A percentile compares a stretch with the other conserved stretches of the same genome.
Evolutionary conservation across 2,797 vertebrate species (phyloP).

Genomic region (Sphenopsis melanotis): DNA sequence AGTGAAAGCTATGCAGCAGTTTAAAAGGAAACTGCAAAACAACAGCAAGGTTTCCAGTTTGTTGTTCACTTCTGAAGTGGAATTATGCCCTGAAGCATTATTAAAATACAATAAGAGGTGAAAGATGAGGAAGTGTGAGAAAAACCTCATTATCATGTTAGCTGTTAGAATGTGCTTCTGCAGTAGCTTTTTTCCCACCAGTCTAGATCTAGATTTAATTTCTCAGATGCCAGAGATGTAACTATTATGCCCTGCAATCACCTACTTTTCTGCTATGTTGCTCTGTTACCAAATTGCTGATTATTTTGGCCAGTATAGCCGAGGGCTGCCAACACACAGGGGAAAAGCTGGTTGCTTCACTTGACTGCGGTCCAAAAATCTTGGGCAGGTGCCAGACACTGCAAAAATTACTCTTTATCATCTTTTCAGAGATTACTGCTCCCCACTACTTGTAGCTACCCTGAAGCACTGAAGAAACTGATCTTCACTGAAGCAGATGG

Average conservation of each 20-base stretch:
- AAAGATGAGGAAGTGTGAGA: not conserved
- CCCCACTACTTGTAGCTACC: not conserved
- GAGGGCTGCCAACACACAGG: not conserved
- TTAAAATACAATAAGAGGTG: not conserved
- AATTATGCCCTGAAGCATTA: slow-evolving; percentile 4
- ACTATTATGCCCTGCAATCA: not conserved
- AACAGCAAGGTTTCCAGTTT: not conserved
- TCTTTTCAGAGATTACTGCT: not conserved
- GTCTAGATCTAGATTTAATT: not conserved
- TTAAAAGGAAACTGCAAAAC: not conserved
- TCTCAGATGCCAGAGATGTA: not conserved
- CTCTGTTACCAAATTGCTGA: not conserved
- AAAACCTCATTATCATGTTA: not conserved
- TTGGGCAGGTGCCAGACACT: not conserved
- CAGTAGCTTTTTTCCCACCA: not conserved
- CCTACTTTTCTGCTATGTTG: not conserved
- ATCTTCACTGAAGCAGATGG: not conserved
- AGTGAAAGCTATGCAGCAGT: not conserved
- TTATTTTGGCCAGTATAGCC: not conserved
- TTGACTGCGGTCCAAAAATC: not conserved
- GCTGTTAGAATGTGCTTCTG: not conserved
- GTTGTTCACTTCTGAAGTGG: not conserved
- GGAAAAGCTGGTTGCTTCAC: not conserved
- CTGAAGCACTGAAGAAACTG: not conserved
- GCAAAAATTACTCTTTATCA: not conserved